Base-by-base conservation (phyloP, 2,113 vertebrate genomes). In the Dasypus novemcinctus region DNA sequence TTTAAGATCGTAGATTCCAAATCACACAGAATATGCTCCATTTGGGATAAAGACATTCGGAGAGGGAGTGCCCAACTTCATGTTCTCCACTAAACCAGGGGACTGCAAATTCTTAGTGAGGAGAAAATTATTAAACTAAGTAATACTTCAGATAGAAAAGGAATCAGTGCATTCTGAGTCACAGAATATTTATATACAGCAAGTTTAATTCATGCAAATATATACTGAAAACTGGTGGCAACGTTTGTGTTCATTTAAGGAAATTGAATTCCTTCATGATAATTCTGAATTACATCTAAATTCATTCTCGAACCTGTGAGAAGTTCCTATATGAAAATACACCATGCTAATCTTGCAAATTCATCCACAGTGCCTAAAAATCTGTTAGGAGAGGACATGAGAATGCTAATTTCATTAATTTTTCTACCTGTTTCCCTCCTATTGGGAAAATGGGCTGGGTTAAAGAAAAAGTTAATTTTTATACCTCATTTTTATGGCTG, bases 261-360 rank as follows among this genome's bases (percentile, higher is more conserved):
- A 21, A 94, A 93, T 82, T 79, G 91, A 93, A 91, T 86, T 93
- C 21, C 64, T 94, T 95, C 71, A 57, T 71, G 43, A 38, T 92
- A 80, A 85, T 97, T 91, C 43, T 91, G 57, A 94, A 95, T 93
- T 89, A 66, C 43, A 96, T 90, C 96, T 93, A 93, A 85, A 93
- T 68, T 91, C 36, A 95, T 71, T 54, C 85, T 46, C 68, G 25
- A 38, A 72, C 7, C 33, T 76, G 29, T 66, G 80, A 94, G 71
- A 33, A 84, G 71, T 80, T 85, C 36, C 91, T 95, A 89, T 46
- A 43, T 92, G 49, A 97, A 83, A 88, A 91, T 86, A 17, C 91
- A 69, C n/a, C 33, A 75, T 21, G 68, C 75, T 97, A 95, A 87
- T 87, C 86, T 83, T 95, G 31, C 74, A 93, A 71, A 94, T 43